These are phyloP conservation scores for Heliconius hortense DNA, from an alignment of 2,888 invertebrate genomes.

Conservation along the genomic window DNA sequence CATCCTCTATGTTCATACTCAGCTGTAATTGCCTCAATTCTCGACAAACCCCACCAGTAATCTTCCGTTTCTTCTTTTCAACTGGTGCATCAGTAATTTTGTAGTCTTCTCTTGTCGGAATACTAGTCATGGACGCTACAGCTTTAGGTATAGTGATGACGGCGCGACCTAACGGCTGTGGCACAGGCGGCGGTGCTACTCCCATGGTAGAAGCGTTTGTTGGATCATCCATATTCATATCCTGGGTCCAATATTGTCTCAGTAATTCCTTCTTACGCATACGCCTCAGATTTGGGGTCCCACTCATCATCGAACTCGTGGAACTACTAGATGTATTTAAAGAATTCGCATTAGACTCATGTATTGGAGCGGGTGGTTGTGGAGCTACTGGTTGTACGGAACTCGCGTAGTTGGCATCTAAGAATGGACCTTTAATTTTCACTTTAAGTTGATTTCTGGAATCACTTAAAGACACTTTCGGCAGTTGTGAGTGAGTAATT, in stretches of 20 bases:
- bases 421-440: slow-evolving; percentile 94
- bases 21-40: slow-evolving; percentile 85
- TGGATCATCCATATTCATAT: slow-evolving; percentile 92
- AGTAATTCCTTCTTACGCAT: slow-evolving; percentile 95
- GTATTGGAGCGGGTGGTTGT: slow-evolving; percentile 71
- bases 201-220: slow-evolving; percentile 77
- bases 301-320: slow-evolving; percentile 77
- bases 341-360: slow-evolving; percentile 63
- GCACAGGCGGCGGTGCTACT: slow-evolving; percentile 79
- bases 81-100: slow-evolving; percentile 85
- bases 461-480: slow-evolving; percentile 89
- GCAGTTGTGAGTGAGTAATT: slow-evolving; percentile 61
- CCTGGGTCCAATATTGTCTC: slow-evolving; percentile 90
- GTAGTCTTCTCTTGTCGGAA: slow-evolving; percentile 93
- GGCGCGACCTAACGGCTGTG: slow-evolving; percentile 84
- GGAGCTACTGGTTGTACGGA: slow-evolving; percentile 82
- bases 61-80: slow-evolving; percentile 86
- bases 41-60: slow-evolving; percentile 77
- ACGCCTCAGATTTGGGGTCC: slow-evolving; percentile 88
- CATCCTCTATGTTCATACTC: slow-evolving; percentile 74
- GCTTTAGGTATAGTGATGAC: slow-evolving; percentile 93
- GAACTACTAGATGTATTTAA: slow-evolving; percentile 66
- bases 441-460: slow-evolving; percentile 93
- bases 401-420: slow-evolving; percentile 87
- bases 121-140: slow-evolving; percentile 93